Percentiles rank a stretch among this genome's conserved stretches.
Evolutionary conservation across 2,888 invertebrate species (phyloP).

Genomic region (Alcis repandata): DNA sequence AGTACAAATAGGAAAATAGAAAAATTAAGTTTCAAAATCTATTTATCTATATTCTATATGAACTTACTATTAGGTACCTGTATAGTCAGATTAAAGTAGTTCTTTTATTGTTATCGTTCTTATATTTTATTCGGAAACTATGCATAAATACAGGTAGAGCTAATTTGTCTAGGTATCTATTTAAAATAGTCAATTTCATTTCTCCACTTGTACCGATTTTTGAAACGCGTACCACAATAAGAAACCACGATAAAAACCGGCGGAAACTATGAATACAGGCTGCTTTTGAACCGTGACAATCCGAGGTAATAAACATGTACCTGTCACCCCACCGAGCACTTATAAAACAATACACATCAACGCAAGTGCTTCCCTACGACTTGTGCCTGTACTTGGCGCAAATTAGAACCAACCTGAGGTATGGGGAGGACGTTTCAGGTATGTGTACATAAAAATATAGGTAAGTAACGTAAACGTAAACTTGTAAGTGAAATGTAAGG

Average conservation of each 20-base stretch:
- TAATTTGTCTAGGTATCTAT: no score
- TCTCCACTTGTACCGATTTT: neutral
- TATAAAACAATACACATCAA: conserved; percentile 48
- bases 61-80: no score
- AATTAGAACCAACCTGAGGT: conserved; percentile 11
- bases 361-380: conserved; percentile 42
- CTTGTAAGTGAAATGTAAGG: no score
- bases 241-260: neutral
- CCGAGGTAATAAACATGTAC: conserved; percentile 37
- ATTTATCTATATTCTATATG: no score
- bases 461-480: neutral
- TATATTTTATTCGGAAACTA: no score
- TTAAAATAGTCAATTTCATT: neutral
- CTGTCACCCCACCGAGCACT: conserved; percentile 44
- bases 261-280: conserved; percentile 9
- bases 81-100: no score
- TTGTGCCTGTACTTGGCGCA: conserved; percentile 12
- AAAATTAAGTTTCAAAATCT: no score
- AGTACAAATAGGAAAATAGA: no score
- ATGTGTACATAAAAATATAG: neutral
- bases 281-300: conserved; percentile 18
- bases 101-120: no score
- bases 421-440: no score
- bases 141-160: no score
- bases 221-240: neutral